These are phyloP conservation scores for Fundulus diaphanus DNA, from an alignment of 2,797 vertebrate genomes.

Conservation along the genomic window DNA sequence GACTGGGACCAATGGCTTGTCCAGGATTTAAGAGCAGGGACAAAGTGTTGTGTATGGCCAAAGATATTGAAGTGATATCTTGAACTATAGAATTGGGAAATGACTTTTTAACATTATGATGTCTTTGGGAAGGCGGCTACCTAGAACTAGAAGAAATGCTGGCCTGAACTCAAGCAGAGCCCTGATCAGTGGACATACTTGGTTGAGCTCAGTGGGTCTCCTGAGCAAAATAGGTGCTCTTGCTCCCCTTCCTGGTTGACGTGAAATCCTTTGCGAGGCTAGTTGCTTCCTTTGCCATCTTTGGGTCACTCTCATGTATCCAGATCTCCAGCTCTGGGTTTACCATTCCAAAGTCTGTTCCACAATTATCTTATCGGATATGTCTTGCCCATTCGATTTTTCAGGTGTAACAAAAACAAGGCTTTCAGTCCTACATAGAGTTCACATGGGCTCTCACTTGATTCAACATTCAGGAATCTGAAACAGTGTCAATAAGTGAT, in stretches of 20 bases:
- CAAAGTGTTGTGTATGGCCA: constrained; percentile 17
- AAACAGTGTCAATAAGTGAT: neutral
- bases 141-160: neutral
- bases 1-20: too few relatives aligned
- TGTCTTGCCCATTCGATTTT: neutral
- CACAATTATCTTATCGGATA: neutral
- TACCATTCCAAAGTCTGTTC: too few relatives aligned
- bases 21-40: neutral
- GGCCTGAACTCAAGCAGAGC: neutral
- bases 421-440: neutral
- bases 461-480: neutral
- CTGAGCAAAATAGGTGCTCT: neutral
- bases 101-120: neutral
- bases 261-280: too few relatives aligned
- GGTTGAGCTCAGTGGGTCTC: neutral
- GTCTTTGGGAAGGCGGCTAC: neutral
- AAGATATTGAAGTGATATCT: constrained; percentile 4
- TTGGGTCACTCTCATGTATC: neutral
- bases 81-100: neutral
- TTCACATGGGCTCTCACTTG: neutral
- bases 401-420: neutral
- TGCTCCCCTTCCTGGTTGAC: too few relatives aligned
- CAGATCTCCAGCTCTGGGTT: constrained; percentile 3
- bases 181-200: constrained; percentile 3
- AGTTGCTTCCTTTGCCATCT: neutral